Base-by-base conservation (phyloP, 2,888 invertebrate species). In the Hyposoter didymator region DNA sequence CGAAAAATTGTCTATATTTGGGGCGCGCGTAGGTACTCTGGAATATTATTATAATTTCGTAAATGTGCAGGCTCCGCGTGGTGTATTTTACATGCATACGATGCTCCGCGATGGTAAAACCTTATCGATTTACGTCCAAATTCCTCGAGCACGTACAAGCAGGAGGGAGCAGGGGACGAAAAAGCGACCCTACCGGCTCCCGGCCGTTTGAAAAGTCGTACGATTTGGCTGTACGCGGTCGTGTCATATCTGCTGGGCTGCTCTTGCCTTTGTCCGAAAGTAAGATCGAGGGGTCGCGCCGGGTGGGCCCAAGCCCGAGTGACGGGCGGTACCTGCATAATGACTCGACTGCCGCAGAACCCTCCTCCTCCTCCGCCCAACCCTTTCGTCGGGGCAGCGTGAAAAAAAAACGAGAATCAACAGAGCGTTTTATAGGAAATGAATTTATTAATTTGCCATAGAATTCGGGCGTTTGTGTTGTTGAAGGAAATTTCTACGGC, bases 261-360 rank as follows among this genome's bases (percentile, higher is more conserved):
- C 47, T 12, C 22, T 55, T 28, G n/a, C 32, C 62, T 64, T 75
- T 43, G 75, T 75, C 32, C 47, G 64, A 64, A 75, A 75, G 28
- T n/a, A n/a, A n/a, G n/a, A n/a, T n/a, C n/a, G n/a, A 28, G 28
- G 28, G 28, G 28, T 28, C 28, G 2, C 35, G 35, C 35, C 35
- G 79, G 59, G 43, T 78, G 76, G 19, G 84, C 76, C 70, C 28
- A 28, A 28, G 28, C 28, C 28, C 82, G 89, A 90, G 88, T 90
- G 90, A 91, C 89, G 87, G 85, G 85, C 84, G 85, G 90, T 90
- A 91, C 90, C 91, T 91, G 91, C 91, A 91, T 91, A 91, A 91
- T 91, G 90, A 90, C 90, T 90, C 89, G 89, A 90, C 91, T 90
- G 90, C 91, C 90, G 90, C 91, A 90, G 82, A 87, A 89, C 89